A percentile compares a stretch with the other conserved stretches of the same genome.
Evolutionary conservation across 1,140 invertebrate genomes (phyloP).

Genomic region (Adoxophyes honmai): DNA sequence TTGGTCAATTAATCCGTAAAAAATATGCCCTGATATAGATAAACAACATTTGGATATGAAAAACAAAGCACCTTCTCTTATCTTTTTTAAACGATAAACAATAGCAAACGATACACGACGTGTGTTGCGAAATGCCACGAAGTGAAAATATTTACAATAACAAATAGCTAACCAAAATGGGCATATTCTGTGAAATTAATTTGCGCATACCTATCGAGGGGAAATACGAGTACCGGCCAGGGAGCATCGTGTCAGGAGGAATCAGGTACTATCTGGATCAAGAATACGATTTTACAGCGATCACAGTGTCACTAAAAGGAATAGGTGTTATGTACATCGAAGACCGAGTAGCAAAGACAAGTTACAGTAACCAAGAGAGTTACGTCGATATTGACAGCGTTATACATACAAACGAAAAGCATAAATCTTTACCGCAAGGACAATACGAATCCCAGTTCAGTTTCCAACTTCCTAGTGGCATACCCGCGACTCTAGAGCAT

Average conservation of each 20-base stretch:
- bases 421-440: neutral
- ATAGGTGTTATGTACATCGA: neutral
- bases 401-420: neutral
- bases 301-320: slow-evolving; percentile 16
- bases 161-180: too few species aligned
- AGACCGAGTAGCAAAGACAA: neutral
- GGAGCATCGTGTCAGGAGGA: slow-evolving; percentile 9
- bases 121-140: too few species aligned
- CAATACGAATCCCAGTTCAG: slow-evolving; percentile 9
- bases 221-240: neutral
- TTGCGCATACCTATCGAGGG: neutral
- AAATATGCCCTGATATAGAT: too few species aligned
- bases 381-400: slow-evolving; percentile 14
- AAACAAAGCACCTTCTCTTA: too few species aligned
- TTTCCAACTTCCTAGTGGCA: slow-evolving; percentile 16
- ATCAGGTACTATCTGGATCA: slow-evolving; percentile 17
- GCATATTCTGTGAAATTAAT: slow-evolving; percentile 17
- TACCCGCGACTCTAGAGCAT: slow-evolving; percentile 15
- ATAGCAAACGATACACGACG: too few species aligned
- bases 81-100: too few species aligned
- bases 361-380: neutral
- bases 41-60: too few species aligned
- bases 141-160: too few species aligned
- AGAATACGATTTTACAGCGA: slow-evolving; percentile 5
- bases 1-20: too few species aligned